Evolutionary conservation across 2,113 vertebrate genomes (phyloP), one percentile per base, ranked within the genome.

Genomic region (Eptatretus burgeri): DNA sequence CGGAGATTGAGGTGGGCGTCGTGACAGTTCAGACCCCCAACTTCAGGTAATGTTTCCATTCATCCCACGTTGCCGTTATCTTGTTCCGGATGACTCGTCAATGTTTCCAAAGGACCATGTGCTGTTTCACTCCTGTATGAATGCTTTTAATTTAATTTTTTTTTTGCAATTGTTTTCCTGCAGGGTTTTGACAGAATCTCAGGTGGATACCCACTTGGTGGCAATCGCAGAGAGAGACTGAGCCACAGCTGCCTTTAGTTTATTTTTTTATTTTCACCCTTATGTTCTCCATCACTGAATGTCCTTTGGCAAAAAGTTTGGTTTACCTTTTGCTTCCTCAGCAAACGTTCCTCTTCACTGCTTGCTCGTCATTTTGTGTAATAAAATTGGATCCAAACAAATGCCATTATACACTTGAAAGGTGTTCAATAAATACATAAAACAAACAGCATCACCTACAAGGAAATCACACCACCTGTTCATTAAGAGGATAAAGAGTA

Each of bases 151-250:
- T 13, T 14, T 10, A 18, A 18, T 51, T 9, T 63, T 18, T 64
- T 49, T 27, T 41, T 41, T 41, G 27, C 3, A 20, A 60, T 60
- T 60, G n/a, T 20, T 18, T 52, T 50, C 73, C 78, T 66, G 12
- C 74, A 93, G 87, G 78, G 85, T 93, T 68, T 81, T 93, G 69
- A 78, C 84, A 73, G 87, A 93, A 74, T 71, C 79, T 51, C 84
- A 93, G 73, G 80, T 93, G 67, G 84, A 93, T 66, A 64, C 74
- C 68, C 85, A 93, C 71, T 83, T 93, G 69, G 80, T 93, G 74
- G 74, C 85, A 72, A 75, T 93, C 77, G 82, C 85, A 68, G 85
- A 93, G 74, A 82, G 83, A 72, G 85, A 93, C 78, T 89, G 79
- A 79, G 66, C 13, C 63, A 71, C 68, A 70, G 20, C 2, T 71